Percentiles rank a stretch among this genome's conserved stretches.
Evolutionary conservation across 2,113 vertebrate genomes (phyloP).

Genomic region (Eretmochelys imbricata): DNA sequence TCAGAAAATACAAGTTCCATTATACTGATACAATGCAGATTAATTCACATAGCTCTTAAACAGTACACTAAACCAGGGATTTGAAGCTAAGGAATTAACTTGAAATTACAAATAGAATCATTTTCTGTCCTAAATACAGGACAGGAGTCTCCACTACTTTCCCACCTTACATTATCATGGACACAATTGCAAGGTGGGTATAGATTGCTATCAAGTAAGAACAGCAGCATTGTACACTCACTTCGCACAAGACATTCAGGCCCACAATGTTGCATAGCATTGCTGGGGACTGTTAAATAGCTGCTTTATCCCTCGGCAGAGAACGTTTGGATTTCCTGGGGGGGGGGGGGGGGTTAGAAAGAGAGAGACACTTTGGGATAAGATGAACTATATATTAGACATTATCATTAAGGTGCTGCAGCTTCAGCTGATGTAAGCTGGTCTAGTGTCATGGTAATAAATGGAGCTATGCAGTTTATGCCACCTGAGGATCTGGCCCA

Average conservation of each 20-base stretch:
- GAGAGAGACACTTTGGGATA: background rate
- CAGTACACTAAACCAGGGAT: background rate
- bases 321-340: background rate
- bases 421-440: background rate
- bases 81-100: background rate
- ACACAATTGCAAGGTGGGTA: background rate
- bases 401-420: background rate
- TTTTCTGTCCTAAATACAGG: background rate
- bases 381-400: background rate
- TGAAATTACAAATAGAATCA: background rate
- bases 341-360: accelerated
- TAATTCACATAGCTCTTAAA: background rate
- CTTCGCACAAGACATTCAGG: background rate
- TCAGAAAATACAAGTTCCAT: background rate
- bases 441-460: background rate
- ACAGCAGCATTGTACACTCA: background rate
- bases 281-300: background rate
- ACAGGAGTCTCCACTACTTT: accelerated
- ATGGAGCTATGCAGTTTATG: background rate
- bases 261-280: background rate
- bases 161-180: background rate
- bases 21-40: background rate
- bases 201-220: background rate
- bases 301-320: background rate
- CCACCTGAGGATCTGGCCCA: background rate